Conservation (phyloP, 2,113 vertebrate species). For the Perognathus longimembris region DNA sequence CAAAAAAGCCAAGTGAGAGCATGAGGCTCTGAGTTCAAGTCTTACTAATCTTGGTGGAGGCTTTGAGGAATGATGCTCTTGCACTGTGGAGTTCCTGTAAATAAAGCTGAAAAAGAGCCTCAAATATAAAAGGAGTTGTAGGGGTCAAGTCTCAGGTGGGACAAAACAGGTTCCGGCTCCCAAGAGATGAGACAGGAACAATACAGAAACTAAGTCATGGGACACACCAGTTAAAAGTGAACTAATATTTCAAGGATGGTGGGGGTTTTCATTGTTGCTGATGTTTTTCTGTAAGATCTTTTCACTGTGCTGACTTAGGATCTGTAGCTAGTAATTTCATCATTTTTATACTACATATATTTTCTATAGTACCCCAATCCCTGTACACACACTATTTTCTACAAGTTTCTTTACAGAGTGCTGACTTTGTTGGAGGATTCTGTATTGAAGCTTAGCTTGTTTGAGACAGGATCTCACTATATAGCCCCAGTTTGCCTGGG, state of each 20-base stretch:
- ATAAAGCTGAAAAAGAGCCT: background rate
- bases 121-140: background rate
- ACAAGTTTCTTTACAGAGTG: background rate
- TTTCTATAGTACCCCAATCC: background rate
- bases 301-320: background rate
- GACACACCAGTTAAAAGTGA: background rate
- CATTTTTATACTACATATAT: background rate
- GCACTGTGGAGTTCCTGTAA: background rate
- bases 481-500: too few relatives aligned
- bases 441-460: background rate
- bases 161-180: background rate
- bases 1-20: too few relatives aligned
- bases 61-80: background rate
- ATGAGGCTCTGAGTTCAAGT: too few relatives aligned
- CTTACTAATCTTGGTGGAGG: background rate
- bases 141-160: conserved; percentile 4
- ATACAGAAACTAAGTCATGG: background rate
- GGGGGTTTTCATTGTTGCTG: background rate
- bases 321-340: background rate
- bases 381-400: background rate
- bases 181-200: background rate
- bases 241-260: background rate
- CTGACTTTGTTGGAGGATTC: background rate
- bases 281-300: background rate
- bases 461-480: too few relatives aligned